These are phyloP conservation scores for Archilochus colubris DNA, from an alignment of 2,113 vertebrate species.

Conservation along the genomic window DNA sequence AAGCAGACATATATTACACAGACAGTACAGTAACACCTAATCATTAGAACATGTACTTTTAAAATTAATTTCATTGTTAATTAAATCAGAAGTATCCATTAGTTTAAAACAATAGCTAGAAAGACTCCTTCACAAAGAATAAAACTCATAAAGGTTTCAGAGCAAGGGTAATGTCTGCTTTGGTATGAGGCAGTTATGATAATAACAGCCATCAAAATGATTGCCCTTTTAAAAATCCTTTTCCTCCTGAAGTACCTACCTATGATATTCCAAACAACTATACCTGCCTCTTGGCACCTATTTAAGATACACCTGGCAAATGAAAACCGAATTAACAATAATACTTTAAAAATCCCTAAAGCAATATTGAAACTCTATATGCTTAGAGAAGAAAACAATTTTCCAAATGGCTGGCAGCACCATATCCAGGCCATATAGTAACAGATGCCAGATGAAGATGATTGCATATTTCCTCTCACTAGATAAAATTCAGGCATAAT, in stretches of 20 bases:
- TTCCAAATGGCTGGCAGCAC: constrained; percentile 4
- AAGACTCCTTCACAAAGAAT: background rate
- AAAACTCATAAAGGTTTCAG: background rate
- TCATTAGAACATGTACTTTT: background rate
- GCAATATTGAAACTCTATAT: background rate
- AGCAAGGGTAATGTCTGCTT: background rate
- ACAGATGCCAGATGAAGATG: background rate
- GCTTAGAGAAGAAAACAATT: background rate
- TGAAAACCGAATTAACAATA: constrained; percentile 39
- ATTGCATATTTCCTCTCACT: background rate
- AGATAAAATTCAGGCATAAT: background rate
- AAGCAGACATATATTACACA: background rate
- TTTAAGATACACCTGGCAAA: constrained; percentile 17
- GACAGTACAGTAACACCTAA: background rate
- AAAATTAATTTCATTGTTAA: background rate
- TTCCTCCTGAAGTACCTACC: background rate
- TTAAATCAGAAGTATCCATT: background rate
- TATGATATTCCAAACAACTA: background rate
- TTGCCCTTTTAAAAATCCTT: background rate
- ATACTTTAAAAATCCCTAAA: background rate
- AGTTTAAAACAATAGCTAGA: background rate
- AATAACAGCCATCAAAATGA: constrained; percentile 29
- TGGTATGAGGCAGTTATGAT: background rate
- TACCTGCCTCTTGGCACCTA: constrained; percentile 10
- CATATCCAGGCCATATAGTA: background rate